Evolutionary conservation across 2,888 invertebrate species (phyloP).

Genomic region (Cremastobaeus sp.): DNA sequence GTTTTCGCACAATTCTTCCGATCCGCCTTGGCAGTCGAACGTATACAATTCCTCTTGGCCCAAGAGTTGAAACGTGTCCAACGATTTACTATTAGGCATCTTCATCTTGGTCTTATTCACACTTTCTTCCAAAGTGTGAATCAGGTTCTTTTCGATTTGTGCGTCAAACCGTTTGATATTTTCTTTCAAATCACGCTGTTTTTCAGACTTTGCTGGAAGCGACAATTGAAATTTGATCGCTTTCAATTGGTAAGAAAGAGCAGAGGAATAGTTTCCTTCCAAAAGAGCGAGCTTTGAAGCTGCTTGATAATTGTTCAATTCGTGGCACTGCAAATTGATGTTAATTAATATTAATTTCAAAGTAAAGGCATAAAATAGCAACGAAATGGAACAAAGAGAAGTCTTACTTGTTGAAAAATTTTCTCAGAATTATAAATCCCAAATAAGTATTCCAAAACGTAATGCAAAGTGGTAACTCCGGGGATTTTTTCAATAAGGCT

Average conservation of each 20-base stretch:
- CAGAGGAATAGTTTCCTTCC: constrained; percentile 76
- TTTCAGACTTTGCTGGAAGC: not conserved
- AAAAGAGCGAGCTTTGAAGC: constrained; percentile 78
- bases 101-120: constrained; percentile 71
- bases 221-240: constrained; percentile 51
- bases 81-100: constrained; percentile 74
- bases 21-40: constrained; percentile 78
- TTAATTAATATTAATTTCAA: not conserved
- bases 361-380: no score
- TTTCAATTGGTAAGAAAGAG: constrained; percentile 77
- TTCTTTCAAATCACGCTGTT: constrained; percentile 52
- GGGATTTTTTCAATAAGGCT: constrained; percentile 72
- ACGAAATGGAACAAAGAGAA: not conserved
- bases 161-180: constrained; percentile 73
- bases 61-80: constrained; percentile 73
- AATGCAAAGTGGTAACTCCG: constrained; percentile 76
- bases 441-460: constrained; percentile 77
- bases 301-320: constrained; percentile 78
- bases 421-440: constrained; percentile 71
- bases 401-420: constrained; percentile 38
- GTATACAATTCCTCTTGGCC: constrained; percentile 76
- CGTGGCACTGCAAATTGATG: constrained; percentile 72
- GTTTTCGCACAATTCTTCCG: constrained; percentile 76
- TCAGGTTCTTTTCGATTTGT: constrained; percentile 74
- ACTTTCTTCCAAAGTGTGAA: constrained; percentile 73